Percentiles rank a stretch among this genome's conserved stretches.
Conservation (phyloP, 1,140 invertebrate species). For the Papilio aristodemus region DNA sequence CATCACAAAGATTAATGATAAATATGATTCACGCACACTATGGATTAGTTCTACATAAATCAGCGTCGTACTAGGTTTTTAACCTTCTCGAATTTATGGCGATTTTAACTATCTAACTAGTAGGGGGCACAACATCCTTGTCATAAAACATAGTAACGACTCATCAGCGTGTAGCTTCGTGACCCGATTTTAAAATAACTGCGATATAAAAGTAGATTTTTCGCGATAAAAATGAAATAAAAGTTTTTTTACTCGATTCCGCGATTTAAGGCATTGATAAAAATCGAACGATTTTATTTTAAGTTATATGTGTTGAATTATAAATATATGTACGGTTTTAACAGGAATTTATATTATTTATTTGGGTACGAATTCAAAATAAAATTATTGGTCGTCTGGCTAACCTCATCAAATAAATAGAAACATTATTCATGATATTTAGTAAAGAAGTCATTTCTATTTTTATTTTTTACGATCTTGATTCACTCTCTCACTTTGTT, state of each 20-base stretch:
- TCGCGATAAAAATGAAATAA: conserved; percentile 41
- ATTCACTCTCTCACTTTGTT: too few relatives aligned
- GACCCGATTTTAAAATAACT: conserved; percentile 42
- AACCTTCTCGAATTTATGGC: conserved; percentile 61
- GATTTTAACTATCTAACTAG: conserved; percentile 48
- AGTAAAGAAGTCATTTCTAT: too few relatives aligned
- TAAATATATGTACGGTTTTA: not conserved
- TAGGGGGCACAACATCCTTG: conserved; percentile 40
- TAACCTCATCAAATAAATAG: too few relatives aligned
- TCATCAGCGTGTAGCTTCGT: conserved; percentile 36
- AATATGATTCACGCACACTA: conserved; percentile 24
- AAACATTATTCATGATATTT: too few relatives aligned
- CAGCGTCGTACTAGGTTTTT: conserved; percentile 53
- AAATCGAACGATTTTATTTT: conserved; percentile 2
- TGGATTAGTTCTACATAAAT: conserved; percentile 52
- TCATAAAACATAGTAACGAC: conserved; percentile 49
- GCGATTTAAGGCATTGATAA: conserved; percentile 20
- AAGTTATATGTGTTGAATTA: not conserved
- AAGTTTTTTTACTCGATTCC: conserved; percentile 14
- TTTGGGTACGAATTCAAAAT: too few relatives aligned
- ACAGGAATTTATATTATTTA: not conserved
- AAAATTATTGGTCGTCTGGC: too few relatives aligned
- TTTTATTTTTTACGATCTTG: too few relatives aligned
- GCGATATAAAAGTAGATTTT: conserved; percentile 32
- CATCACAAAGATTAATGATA: not conserved